These are phyloP conservation scores for Phrynocephalus vlangalii DNA, from an alignment of 2,797 vertebrate species.

Conservation along the genomic window DNA sequence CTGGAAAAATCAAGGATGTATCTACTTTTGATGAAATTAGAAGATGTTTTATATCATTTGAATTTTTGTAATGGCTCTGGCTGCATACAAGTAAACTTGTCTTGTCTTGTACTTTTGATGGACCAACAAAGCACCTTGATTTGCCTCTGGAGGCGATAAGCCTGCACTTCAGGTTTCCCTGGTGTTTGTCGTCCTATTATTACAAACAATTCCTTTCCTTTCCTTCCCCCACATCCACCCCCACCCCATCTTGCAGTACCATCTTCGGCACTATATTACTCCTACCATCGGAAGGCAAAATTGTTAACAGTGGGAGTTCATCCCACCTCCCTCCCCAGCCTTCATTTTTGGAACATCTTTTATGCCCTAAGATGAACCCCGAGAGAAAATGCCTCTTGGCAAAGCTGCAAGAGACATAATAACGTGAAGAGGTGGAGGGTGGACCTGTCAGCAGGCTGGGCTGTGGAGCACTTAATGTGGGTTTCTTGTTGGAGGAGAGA, in stretches of 20 bases:
- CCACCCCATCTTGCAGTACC: background rate
- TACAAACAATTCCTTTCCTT: background rate
- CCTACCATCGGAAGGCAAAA: background rate
- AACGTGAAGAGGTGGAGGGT: conserved; percentile 25
- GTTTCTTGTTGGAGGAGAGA: conserved; percentile 16
- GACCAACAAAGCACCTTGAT: background rate
- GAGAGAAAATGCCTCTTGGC: conserved; percentile 14
- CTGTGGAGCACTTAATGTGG: background rate
- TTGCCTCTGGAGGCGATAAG: background rate
- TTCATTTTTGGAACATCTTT: background rate
- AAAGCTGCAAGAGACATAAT: conserved; percentile 10
- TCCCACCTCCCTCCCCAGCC: background rate
- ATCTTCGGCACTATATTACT: background rate
- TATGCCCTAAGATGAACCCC: background rate
- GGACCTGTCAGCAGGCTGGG: background rate
- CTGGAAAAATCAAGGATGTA: background rate
- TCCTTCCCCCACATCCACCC: background rate
- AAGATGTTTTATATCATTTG: too few species aligned
- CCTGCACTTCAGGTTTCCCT: conserved; percentile 11
- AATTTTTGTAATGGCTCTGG: too few species aligned
- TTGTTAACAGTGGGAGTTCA: background rate
- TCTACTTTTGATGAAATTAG: background rate
- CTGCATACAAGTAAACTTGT: too few species aligned
- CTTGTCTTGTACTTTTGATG: background rate
- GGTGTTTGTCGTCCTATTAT: background rate